phyloP scores from a whole-genome alignment of 2,888 invertebrate species.

The Tipula confusa region DNA sequence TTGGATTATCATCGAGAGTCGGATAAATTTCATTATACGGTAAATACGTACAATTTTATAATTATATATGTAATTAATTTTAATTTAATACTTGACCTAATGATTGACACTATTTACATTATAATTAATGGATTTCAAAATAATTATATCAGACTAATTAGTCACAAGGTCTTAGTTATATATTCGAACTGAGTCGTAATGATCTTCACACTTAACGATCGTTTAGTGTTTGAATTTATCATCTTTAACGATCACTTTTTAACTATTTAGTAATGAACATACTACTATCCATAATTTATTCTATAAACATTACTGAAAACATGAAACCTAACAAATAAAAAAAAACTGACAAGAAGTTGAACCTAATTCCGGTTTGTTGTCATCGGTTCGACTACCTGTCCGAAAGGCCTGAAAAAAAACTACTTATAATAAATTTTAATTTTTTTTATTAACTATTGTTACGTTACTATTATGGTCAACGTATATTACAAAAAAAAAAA shows the following conservation, averaged over 20 bases:
- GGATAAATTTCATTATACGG: neutral
- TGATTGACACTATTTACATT: neutral
- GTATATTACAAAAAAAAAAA: neutral
- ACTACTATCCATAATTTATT: neutral
- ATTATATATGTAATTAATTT: neutral
- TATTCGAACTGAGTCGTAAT: neutral
- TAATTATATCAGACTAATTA: neutral
- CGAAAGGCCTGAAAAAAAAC: neutral
- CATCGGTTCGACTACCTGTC: neutral
- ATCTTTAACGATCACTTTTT: too few relatives aligned
- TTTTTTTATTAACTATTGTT: slow-evolving; percentile 3
- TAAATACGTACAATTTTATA: neutral
- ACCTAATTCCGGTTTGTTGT: neutral
- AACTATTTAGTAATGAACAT: neutral
- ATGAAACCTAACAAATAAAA: too few relatives aligned
- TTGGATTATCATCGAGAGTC: neutral
- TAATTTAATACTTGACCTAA: neutral
- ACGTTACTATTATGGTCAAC: neutral
- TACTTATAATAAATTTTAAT: neutral
- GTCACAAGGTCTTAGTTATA: neutral
- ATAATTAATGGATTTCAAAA: neutral
- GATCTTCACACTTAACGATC: neutral
- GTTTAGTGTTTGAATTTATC: too few relatives aligned
- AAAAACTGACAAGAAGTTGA: neutral
- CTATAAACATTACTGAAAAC: too few relatives aligned